Percentiles rank a stretch among this genome's conserved stretches.
phyloP scores from a whole-genome alignment of 2,888 invertebrate genomes.

The Globia sparganii region DNA sequence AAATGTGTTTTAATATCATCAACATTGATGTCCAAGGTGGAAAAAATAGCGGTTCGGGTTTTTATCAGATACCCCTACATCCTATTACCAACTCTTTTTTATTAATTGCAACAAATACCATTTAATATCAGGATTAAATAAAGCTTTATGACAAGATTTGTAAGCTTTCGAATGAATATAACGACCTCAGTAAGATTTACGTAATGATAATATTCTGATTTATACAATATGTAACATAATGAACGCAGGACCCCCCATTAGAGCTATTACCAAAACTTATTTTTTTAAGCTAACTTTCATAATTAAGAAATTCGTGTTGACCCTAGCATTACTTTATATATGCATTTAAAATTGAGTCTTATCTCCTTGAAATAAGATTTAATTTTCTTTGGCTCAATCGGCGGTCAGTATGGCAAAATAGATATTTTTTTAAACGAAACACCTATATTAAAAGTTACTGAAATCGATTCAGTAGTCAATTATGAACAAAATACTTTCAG shows the following conservation, averaged over 20 bases:
- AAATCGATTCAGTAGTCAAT: not conserved
- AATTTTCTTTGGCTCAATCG: not conserved
- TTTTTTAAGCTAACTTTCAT: not conserved
- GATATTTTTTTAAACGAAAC: not conserved
- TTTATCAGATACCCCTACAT: not conserved
- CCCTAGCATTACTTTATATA: not conserved
- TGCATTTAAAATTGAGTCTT: not conserved
- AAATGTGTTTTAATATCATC: constrained; percentile 66
- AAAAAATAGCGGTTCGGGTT: constrained; percentile 35
- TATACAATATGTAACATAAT: not conserved
- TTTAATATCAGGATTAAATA: not conserved
- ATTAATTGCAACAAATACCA: not conserved
- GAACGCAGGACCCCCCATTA: not conserved
- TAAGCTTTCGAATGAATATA: not conserved
- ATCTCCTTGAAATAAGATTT: not conserved
- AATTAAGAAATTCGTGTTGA: not conserved
- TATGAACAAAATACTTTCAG: not conserved
- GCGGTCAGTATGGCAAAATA: not conserved
- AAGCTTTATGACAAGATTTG: not conserved
- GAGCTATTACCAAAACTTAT: not conserved
- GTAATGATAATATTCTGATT: not conserved
- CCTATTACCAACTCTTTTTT: not conserved
- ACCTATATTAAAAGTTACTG: not conserved
- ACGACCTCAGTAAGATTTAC: not conserved
- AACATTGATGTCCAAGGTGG: constrained; percentile 46